phyloP scores from a whole-genome alignment of 1,140 invertebrate genomes.

The Macrostomum lignano region DNA sequence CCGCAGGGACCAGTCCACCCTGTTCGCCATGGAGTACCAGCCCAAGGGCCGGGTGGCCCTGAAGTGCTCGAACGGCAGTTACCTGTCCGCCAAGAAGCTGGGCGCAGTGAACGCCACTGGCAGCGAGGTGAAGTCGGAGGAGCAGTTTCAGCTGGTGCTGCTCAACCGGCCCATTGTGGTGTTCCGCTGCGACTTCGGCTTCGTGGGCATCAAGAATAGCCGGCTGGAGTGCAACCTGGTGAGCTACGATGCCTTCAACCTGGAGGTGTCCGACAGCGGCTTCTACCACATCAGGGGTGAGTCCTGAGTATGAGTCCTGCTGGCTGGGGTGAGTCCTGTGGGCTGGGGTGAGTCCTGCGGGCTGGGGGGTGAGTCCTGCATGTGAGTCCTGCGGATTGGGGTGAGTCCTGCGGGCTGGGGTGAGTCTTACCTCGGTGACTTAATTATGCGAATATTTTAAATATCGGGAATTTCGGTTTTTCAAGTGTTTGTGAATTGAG shows the following conservation, averaged over 20 bases:
- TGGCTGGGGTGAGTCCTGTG: no score
- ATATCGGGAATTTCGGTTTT: no score
- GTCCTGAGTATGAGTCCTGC: no score
- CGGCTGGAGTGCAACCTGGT: slow-evolving; percentile 82
- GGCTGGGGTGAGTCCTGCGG: no score
- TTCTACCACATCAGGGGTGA: no score
- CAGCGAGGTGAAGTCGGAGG: slow-evolving; percentile 39
- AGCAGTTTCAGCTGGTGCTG: slow-evolving; percentile 45
- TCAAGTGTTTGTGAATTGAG: no score
- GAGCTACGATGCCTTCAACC: slow-evolving; percentile 61
- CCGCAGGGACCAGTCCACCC: slow-evolving; percentile 15
- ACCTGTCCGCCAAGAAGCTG: slow-evolving; percentile 62
- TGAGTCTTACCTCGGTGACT: no score
- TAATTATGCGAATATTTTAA: no score
- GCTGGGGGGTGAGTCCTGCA: no score
- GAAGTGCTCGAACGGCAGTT: slow-evolving; percentile 59
- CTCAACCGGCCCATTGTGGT: slow-evolving; percentile 50
- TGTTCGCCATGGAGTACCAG: slow-evolving; percentile 68
- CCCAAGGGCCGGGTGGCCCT: slow-evolving; percentile 59
- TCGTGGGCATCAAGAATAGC: slow-evolving; percentile 59
- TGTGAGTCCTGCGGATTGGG: no score
- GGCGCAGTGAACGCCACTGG: slow-evolving; percentile 58
- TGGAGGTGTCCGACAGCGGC: slow-evolving; percentile 54
- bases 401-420: no score
- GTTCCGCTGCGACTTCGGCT: slow-evolving; percentile 73